Evolutionary conservation across 2,797 vertebrate species (phyloP).

Genomic region (Emys orbicularis): DNA sequence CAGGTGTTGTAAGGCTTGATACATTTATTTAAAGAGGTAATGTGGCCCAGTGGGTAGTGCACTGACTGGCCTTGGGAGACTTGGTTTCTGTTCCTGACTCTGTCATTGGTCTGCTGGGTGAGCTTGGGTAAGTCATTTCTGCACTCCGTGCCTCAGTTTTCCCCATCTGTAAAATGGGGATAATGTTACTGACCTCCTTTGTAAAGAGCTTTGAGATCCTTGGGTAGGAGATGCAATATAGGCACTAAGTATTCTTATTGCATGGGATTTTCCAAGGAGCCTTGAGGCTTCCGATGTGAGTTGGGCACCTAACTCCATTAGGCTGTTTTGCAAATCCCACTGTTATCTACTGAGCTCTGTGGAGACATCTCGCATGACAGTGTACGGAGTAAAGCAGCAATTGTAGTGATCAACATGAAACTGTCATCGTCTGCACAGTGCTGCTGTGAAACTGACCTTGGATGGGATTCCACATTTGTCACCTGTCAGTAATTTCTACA

Average conservation of each 20-base stretch:
- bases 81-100: neutral
- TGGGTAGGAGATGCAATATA: neutral
- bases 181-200: neutral
- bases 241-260: neutral
- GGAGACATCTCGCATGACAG: neutral
- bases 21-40: neutral
- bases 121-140: neutral
- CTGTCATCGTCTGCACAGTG: neutral
- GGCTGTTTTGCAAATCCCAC: accelerated
- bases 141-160: neutral
- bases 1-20: neutral
- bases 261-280: neutral
- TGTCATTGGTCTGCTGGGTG: neutral
- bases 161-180: neutral
- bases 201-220: neutral
- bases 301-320: accelerated
- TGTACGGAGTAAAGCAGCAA: neutral
- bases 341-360: neutral
- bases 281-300: neutral
- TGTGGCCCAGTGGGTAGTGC: neutral
- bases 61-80: neutral
- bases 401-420: neutral
- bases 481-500: neutral
- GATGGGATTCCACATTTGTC: neutral
- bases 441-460: neutral